These are phyloP conservation scores for Bhutanitis thaidina DNA, from an alignment of 2,888 invertebrate genomes.

Conservation along the genomic window DNA sequence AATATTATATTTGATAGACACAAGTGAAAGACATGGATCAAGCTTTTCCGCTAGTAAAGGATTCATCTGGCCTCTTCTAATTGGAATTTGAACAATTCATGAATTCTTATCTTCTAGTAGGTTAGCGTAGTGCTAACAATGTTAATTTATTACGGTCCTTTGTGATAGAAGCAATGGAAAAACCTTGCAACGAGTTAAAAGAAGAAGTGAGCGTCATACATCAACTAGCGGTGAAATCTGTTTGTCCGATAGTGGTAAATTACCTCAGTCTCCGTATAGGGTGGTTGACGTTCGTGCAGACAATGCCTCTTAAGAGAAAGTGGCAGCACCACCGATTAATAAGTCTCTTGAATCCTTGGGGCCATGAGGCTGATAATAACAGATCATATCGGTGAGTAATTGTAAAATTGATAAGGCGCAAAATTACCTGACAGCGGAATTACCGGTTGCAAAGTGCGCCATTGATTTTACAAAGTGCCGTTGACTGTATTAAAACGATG, in stretches of 20 bases:
- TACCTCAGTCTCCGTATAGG: constrained; percentile 41
- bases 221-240: constrained; percentile 49
- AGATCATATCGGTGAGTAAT: constrained; percentile 55
- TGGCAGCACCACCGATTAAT: constrained; percentile 52
- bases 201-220: constrained; percentile 31
- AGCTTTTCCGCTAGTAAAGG: no score
- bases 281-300: constrained; percentile 32
- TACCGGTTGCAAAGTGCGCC: constrained; percentile 42
- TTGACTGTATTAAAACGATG: constrained; percentile 11
- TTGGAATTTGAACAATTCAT: no score
- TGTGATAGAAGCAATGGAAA: no score
- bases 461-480: constrained; percentile 36
- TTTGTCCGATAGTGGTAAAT: constrained; percentile 52
- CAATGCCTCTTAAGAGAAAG: constrained; percentile 62
- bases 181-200: constrained; percentile 48
- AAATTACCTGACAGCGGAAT: constrained; percentile 49
- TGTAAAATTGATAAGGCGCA: constrained; percentile 57
- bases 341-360: constrained; percentile 46
- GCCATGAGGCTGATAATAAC: constrained; percentile 61
- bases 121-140: no score
- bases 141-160: no score
- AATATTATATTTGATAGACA: no score
- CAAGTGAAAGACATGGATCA: no score
- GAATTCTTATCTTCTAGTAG: no score
- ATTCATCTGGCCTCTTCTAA: no score